Evolutionary conservation across 1,140 invertebrate genomes (phyloP), one percentile per base, ranked within the genome.

Genomic region (Mamestra configurata): DNA sequence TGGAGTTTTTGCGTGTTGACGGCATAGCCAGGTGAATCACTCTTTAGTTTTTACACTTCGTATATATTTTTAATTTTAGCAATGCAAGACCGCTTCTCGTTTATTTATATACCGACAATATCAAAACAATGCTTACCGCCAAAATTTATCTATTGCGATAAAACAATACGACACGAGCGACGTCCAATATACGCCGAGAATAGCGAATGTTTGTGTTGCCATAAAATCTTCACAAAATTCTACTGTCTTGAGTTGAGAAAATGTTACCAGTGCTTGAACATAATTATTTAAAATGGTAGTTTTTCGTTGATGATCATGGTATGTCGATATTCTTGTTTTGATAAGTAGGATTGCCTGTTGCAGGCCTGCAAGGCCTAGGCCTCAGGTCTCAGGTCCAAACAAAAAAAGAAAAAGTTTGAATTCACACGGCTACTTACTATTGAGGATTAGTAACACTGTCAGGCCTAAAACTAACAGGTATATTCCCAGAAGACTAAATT

Each of bases 51-150:
- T 49, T 35, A 22, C 35, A 66, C 22, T 27, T 20, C n/a, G 20
- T 64, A 20, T 59, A 15, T 2, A 31, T 64, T 37, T 70, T 24
- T 70, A 70, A 22, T 46, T 46, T 6, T 70, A 43, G 40, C 40
- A n/a, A 35, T 4, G 13, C 13, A 15, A 3, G 5, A 70, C 5
- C 15, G 7, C 37, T 46, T 49, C 40, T 22, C 40, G 66, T 46
- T 70, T 70, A 70, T 70, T 70, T 49, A n/a, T 49, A 49, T 18
- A 70, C 66, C 11, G 24, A 57, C 53, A 22, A 73, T 66, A 40
- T 43, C 20, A 70, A 77, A 80, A 82, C 51, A 75, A 64, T 79
- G 66, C 86, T 82, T 88, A 88, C 86, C 84, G 77, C 79, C 81
- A 84, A 82, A 79, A 76, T 43, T 78, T 81, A 76, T 73, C 8